Evolutionary conservation across 2,888 invertebrate species (phyloP).

Genomic region (Schrankia costaestrigalis): DNA sequence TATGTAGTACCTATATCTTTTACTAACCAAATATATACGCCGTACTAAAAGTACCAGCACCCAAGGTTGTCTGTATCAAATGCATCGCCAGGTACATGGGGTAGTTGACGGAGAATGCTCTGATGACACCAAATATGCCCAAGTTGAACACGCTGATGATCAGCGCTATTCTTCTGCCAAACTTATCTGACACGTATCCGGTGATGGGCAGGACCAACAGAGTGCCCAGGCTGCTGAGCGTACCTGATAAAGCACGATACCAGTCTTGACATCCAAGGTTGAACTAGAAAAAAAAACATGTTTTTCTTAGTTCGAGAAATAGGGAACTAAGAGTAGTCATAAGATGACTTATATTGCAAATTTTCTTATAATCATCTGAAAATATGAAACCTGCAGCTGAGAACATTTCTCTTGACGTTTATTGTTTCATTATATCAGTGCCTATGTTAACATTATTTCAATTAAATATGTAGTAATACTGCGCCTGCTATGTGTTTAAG

Average conservation of each 20-base stretch:
- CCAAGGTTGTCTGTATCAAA: slow-evolving; percentile 74
- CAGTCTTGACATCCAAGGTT: slow-evolving; percentile 84
- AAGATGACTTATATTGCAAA: too few relatives aligned
- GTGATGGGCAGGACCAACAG: slow-evolving; percentile 84
- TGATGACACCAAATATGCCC: slow-evolving; percentile 70
- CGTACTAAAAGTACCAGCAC: slow-evolving; percentile 77
- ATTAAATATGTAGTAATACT: too few relatives aligned
- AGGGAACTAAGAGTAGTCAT: too few relatives aligned
- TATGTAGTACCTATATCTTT: neutral
- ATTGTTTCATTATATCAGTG: too few relatives aligned
- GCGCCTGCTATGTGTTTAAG: too few relatives aligned
- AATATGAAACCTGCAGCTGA: too few relatives aligned
- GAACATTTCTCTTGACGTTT: too few relatives aligned
- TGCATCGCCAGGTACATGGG: slow-evolving; percentile 76
- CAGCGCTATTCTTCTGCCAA: slow-evolving; percentile 75
- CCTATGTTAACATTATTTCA: too few relatives aligned
- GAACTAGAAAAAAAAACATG: slow-evolving; percentile 74
- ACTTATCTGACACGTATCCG: slow-evolving; percentile 85
- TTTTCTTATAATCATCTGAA: too few relatives aligned
- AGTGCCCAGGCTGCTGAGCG: slow-evolving; percentile 85
- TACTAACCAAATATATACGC: slow-evolving; percentile 64
- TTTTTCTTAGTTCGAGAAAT: neutral
- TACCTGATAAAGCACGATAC: slow-evolving; percentile 86
- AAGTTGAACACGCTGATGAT: slow-evolving; percentile 67
- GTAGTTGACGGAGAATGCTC: slow-evolving; percentile 79